phyloP scores from a whole-genome alignment of 2,797 vertebrate genomes.

The Margarornis squamiger region DNA sequence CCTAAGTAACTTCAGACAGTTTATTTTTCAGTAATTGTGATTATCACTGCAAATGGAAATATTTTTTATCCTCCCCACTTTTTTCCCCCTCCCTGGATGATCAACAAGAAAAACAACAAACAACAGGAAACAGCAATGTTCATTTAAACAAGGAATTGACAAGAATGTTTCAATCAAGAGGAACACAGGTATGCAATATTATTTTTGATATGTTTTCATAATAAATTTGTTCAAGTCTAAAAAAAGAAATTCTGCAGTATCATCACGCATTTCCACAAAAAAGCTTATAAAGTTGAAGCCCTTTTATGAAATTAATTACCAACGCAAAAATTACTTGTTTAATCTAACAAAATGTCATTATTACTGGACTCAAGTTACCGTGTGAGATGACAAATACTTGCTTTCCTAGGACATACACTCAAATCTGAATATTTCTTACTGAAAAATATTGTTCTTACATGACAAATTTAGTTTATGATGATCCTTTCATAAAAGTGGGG shows the following conservation, averaged over 20 bases:
- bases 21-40: neutral
- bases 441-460: neutral
- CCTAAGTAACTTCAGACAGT: neutral
- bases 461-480: neutral
- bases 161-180: neutral
- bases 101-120: neutral
- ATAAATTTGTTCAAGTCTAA: neutral
- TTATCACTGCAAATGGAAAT: neutral
- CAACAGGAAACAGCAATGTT: neutral
- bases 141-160: neutral
- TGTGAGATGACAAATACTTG: neutral
- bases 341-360: neutral
- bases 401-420: neutral
- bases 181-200: neutral
- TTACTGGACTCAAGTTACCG: neutral
- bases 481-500: neutral
- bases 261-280: neutral
- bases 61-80: rapidly evolving
- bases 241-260: neutral
- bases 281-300: neutral
- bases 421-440: neutral
- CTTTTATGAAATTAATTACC: neutral
- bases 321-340: neutral
- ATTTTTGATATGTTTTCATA: neutral
- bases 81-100: neutral